phyloP scores from a whole-genome alignment of 2,888 invertebrate species.

The Trilocha varians region DNA sequence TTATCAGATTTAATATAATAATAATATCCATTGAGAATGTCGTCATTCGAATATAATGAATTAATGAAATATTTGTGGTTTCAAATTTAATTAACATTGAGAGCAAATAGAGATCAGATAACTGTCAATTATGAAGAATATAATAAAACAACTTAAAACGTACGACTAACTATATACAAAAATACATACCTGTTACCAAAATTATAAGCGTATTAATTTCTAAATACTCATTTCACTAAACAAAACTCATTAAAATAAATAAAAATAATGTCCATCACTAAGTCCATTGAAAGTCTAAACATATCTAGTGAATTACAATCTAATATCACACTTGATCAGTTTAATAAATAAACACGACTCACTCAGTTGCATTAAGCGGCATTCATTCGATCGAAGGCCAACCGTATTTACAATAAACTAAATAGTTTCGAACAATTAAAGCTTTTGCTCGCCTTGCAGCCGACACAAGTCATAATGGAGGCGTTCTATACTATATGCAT shows the following conservation, averaged over 20 bases:
- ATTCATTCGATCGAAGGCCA: slow-evolving; percentile 32
- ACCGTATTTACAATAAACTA: slow-evolving; percentile 31
- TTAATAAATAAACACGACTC: slow-evolving; percentile 19
- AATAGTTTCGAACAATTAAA: slow-evolving; percentile 57
- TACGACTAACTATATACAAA: slow-evolving; percentile 3
- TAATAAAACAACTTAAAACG: slow-evolving; percentile 1
- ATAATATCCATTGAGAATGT: no score
- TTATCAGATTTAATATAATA: no score
- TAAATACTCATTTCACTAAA: slow-evolving; percentile 20
- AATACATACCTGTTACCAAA: slow-evolving; percentile 19
- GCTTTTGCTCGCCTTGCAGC: slow-evolving; percentile 51
- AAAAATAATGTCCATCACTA: slow-evolving; percentile 1
- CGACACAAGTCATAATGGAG: slow-evolving; percentile 41
- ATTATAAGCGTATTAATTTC: slow-evolving; percentile 45
- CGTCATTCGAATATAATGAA: no score
- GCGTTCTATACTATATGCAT: slow-evolving; percentile 54
- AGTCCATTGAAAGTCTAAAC: slow-evolving; percentile 1
- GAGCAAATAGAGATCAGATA: slow-evolving; percentile 43
- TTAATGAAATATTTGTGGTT: no score
- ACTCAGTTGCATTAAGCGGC: slow-evolving; percentile 26
- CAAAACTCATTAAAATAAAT: slow-evolving; percentile 20
- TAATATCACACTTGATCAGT: slow-evolving; percentile 60
- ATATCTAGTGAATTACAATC: slow-evolving; percentile 26
- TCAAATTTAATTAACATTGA: no score
- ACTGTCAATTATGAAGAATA: no score